Conservation (phyloP, 2,113 vertebrate species). For the Potamarius usumacintae region DNA sequence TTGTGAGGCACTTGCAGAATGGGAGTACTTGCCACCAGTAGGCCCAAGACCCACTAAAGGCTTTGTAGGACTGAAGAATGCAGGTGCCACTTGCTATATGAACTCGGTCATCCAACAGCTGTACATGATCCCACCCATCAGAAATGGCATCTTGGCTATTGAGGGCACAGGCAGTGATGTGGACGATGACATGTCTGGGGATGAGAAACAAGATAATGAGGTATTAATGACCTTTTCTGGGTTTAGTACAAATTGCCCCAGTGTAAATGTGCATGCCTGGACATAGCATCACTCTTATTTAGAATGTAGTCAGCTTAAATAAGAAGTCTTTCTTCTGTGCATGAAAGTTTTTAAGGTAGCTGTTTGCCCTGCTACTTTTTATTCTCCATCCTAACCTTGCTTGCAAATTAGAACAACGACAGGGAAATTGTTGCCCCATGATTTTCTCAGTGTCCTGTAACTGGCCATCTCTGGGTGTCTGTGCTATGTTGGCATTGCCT, state of each 20-base stretch:
- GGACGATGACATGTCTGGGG: constrained; percentile 97
- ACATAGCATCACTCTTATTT: neutral
- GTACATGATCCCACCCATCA: constrained; percentile 98
- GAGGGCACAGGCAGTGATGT: constrained; percentile 97
- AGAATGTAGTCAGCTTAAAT: neutral
- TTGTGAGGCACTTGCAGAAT: constrained; percentile 95
- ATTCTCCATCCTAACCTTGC: too few relatives aligned
- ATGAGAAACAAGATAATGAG: constrained; percentile 99
- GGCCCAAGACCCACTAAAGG: constrained; percentile 96
- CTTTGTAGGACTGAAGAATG: constrained; percentile 97
- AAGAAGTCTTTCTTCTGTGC: neutral
- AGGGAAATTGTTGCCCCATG: constrained; percentile 31
- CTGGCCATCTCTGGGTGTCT: constrained; percentile 41
- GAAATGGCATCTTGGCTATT: constrained; percentile 96
- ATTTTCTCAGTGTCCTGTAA: constrained; percentile 52
- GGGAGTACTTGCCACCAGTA: constrained; percentile 97
- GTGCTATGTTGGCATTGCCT: constrained; percentile 38
- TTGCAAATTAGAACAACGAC: neutral
- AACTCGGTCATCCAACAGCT: constrained; percentile 99
- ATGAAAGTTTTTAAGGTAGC: neutral
- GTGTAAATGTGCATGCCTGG: neutral
- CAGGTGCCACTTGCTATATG: constrained; percentile 98
- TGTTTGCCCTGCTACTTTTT: neutral
- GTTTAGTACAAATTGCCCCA: neutral
- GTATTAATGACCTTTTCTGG: constrained; percentile 65